A percentile compares a stretch with the other conserved stretches of the same genome.
Conservation (phyloP, 1,140 invertebrate genomes). For the Lordiphosa mommai region DNA sequence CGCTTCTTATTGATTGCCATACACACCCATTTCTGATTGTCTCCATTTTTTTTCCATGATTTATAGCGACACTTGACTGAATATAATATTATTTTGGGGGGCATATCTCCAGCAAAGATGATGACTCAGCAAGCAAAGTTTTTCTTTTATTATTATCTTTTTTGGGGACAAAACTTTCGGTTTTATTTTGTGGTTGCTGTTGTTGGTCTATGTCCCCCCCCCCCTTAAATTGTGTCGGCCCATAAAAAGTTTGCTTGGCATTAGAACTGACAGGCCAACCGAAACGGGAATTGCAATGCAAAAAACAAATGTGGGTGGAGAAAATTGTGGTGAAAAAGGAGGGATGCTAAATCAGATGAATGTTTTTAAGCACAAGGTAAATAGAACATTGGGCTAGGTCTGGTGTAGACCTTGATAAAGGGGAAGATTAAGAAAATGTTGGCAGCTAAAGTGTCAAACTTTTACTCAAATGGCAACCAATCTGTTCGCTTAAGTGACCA, state of each 20-base stretch:
- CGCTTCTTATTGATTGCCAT: conserved; percentile 8
- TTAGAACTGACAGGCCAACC: background rate
- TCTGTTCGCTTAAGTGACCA: background rate
- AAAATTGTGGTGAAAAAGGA: background rate
- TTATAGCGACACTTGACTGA: conserved; percentile 35
- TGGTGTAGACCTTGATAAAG: conserved; percentile 3
- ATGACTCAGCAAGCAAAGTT: conserved; percentile 13
- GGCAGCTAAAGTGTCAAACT: conserved; percentile 5
- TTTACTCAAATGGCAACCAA: background rate
- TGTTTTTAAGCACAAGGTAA: conserved; percentile 5
- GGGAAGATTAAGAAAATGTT: conserved; percentile 19
- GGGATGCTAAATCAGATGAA: conserved; percentile 10
- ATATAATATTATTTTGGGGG: conserved; percentile 15
- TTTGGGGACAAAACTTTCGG: conserved; percentile 4
- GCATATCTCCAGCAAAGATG: background rate
- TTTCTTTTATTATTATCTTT: too few relatives aligned
- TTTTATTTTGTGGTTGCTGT: background rate
- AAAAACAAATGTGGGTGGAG: conserved; percentile 4
- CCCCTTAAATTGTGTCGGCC: background rate
- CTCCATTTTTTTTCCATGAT: conserved; percentile 11
- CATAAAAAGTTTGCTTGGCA: conserved; percentile 9
- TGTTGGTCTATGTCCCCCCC: conserved; percentile 4
- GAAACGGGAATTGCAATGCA: conserved; percentile 10
- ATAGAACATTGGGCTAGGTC: conserved; percentile 14
- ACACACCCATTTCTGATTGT: background rate